These are phyloP conservation scores for Sitodiplosis mosellana DNA, from an alignment of 1,140 invertebrate genomes.

Conservation along the genomic window DNA sequence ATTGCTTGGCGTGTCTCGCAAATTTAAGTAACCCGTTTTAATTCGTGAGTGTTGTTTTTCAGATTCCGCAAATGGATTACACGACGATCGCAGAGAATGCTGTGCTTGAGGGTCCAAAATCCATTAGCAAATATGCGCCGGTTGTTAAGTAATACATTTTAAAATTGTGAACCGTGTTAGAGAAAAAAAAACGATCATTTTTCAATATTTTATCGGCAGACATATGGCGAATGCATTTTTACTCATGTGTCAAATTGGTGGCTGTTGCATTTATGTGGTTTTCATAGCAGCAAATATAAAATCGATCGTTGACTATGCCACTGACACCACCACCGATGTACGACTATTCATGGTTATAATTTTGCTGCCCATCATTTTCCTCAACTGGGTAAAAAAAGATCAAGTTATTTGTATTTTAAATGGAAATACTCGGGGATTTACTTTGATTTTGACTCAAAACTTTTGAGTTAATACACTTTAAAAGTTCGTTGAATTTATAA, in stretches of 20 bases:
- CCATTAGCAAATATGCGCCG: slow-evolving; percentile 34
- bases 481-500: background rate
- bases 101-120: slow-evolving; percentile 42
- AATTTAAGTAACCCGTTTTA: background rate
- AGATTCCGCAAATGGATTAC: slow-evolving; percentile 48
- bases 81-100: slow-evolving; percentile 48
- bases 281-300: slow-evolving; percentile 60
- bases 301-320: slow-evolving; percentile 30
- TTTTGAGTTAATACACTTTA: background rate
- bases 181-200: background rate
- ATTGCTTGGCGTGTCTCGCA: background rate
- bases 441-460: background rate
- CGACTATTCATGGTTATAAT: slow-evolving; percentile 42
- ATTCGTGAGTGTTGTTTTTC: slow-evolving; percentile 4
- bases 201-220: slow-evolving; percentile 19
- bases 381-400: slow-evolving; percentile 38
- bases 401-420: background rate
- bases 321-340: slow-evolving; percentile 25
- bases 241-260: slow-evolving; percentile 69
- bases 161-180: background rate
- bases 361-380: slow-evolving; percentile 44
- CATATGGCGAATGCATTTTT: slow-evolving; percentile 46
- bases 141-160: slow-evolving; percentile 35
- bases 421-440: background rate
- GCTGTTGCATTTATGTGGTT: slow-evolving; percentile 75